Percentiles rank a stretch among this genome's conserved stretches.
Conservation (phyloP, 2,888 invertebrate species). For the Brenthis ino region DNA sequence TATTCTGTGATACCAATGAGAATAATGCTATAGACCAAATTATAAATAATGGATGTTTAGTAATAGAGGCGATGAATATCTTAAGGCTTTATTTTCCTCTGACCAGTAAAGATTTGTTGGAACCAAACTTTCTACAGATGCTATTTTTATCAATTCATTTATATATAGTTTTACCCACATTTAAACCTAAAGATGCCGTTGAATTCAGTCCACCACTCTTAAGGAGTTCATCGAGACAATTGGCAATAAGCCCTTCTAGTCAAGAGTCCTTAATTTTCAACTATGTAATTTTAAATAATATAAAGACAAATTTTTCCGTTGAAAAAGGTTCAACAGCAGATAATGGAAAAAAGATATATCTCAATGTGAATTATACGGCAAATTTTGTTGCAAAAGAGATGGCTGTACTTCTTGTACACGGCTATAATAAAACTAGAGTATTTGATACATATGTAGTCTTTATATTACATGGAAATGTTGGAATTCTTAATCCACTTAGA, state of each 20-base stretch:
- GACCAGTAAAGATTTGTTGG: slow-evolving; percentile 73
- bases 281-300: slow-evolving; percentile 61
- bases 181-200: slow-evolving; percentile 67
- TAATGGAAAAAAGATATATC: slow-evolving; percentile 64
- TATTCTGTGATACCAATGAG: slow-evolving; percentile 71
- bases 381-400: slow-evolving; percentile 62
- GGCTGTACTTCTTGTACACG: slow-evolving; percentile 66
- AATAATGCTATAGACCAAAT: slow-evolving; percentile 56
- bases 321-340: slow-evolving; percentile 63
- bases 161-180: slow-evolving; percentile 80
- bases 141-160: slow-evolving; percentile 81
- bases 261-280: slow-evolving; percentile 67
- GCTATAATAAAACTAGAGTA: slow-evolving; percentile 73
- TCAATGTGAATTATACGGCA: slow-evolving; percentile 66
- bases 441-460: slow-evolving; percentile 73
- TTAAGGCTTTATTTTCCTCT: slow-evolving; percentile 81
- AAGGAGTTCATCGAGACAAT: slow-evolving; percentile 60
- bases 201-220: slow-evolving; percentile 73
- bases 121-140: slow-evolving; percentile 82
- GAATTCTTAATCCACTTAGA: slow-evolving; percentile 57
- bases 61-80: slow-evolving; percentile 79
- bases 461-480: slow-evolving; percentile 58
- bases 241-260: slow-evolving; percentile 65
- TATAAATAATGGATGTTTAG: slow-evolving; percentile 82
- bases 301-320: slow-evolving; percentile 60